Conservation (phyloP, 2,888 invertebrate genomes). For the Erebia ligea region DNA sequence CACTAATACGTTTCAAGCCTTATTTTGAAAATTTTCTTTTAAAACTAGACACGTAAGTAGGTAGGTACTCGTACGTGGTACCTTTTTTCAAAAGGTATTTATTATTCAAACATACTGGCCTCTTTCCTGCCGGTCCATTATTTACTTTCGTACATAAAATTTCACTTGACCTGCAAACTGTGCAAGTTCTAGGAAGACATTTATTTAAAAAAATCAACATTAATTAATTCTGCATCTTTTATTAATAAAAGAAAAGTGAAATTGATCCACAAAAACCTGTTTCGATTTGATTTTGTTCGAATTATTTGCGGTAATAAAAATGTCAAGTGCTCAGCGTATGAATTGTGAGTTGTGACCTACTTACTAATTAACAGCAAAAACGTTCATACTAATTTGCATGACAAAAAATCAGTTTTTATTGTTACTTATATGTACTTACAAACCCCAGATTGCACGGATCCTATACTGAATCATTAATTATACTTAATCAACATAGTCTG, state of each 20-base stretch:
- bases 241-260: slow-evolving; percentile 8
- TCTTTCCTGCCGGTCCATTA: not conserved
- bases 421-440: no score
- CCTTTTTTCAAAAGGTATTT: not conserved
- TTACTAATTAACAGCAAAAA: slow-evolving; percentile 19
- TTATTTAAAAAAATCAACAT: no score
- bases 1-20: not conserved
- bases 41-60: slow-evolving; percentile 1
- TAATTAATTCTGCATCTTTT: not conserved
- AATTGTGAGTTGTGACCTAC: slow-evolving; percentile 10
- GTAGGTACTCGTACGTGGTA: no score
- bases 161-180: slow-evolving; percentile 1
- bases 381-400: slow-evolving; percentile 18
- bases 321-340: slow-evolving; percentile 2
- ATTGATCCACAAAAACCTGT: slow-evolving; percentile 10
- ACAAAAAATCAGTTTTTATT: slow-evolving; percentile 7
- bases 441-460: not conserved
- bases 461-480: not conserved
- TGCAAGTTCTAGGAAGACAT: not conserved
- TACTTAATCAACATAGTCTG: no score
- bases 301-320: slow-evolving; percentile 11
- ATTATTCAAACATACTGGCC: not conserved
- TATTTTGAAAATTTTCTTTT: not conserved
- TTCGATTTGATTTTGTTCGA: not conserved
- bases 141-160: slow-evolving; percentile 3